Conservation (phyloP, 2,888 invertebrate genomes). For the Callyntrura sp. region DNA sequence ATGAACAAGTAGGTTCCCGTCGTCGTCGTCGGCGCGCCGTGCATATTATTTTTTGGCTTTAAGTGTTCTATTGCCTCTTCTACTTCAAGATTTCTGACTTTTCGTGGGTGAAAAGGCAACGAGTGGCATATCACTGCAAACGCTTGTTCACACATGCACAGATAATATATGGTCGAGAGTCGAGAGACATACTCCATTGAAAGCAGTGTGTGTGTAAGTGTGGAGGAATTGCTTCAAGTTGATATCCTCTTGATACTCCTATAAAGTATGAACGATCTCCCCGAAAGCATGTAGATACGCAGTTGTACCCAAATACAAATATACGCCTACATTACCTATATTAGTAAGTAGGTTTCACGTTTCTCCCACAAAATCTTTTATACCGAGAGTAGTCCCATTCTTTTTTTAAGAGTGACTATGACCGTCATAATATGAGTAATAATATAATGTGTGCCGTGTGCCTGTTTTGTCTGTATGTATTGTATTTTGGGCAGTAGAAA, state of each 20-base stretch:
- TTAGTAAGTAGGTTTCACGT: too few relatives aligned
- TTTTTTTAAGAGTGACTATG: background rate
- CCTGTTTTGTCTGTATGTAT: background rate
- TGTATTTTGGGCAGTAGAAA: background rate
- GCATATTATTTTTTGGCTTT: background rate
- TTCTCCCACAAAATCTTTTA: background rate
- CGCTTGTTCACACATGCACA: too few relatives aligned
- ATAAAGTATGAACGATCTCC: background rate
- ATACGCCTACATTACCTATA: too few relatives aligned
- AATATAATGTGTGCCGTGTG: background rate
- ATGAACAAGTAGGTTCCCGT: constrained; percentile 18
- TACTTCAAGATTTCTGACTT: background rate
- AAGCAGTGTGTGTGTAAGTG: too few relatives aligned
- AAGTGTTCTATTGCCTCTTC: background rate
- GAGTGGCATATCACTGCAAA: too few relatives aligned
- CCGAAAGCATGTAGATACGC: too few relatives aligned
- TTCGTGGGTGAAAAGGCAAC: constrained; percentile 15
- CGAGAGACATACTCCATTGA: too few relatives aligned
- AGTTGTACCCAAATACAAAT: background rate
- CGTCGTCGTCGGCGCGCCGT: background rate
- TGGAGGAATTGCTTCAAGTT: too few relatives aligned
- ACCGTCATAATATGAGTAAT: background rate
- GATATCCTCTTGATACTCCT: too few relatives aligned
- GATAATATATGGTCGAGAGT: too few relatives aligned
- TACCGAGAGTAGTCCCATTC: background rate